A percentile compares a stretch with the other conserved stretches of the same genome.
Evolutionary conservation across 2,113 vertebrate species (phyloP).

Genomic region (Phoxinus phoxinus): DNA sequence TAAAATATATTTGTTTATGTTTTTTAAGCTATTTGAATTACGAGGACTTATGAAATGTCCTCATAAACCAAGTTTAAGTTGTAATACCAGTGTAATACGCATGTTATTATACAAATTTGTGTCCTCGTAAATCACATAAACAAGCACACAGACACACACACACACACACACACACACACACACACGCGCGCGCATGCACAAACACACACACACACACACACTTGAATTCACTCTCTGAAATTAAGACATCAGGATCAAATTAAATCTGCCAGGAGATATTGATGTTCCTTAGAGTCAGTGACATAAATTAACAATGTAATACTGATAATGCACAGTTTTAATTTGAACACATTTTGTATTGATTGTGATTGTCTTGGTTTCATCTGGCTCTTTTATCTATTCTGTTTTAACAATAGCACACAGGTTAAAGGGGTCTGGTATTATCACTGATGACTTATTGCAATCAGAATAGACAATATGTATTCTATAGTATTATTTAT

Average conservation of each 20-base stretch:
- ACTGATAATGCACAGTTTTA: constrained; percentile 2
- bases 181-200: not conserved
- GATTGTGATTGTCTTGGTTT: constrained; percentile 1
- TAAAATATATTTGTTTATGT: too few relatives aligned
- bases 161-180: too few relatives aligned
- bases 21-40: too few relatives aligned
- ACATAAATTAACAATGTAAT: constrained; percentile 16
- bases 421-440: not conserved
- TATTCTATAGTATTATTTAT: constrained; percentile 9
- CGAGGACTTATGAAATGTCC: too few relatives aligned
- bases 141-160: too few relatives aligned
- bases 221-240: constrained; percentile 17
- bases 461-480: not conserved
- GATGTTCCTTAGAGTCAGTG: not conserved
- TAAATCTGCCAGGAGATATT: constrained; percentile 26
- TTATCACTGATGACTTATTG: not conserved
- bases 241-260: constrained; percentile 29
- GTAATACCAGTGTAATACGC: too few relatives aligned
- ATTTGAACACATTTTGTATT: not conserved
- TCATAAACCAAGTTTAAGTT: too few relatives aligned
- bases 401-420: not conserved
- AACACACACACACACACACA: not conserved
- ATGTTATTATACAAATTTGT: too few relatives aligned
- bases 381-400: constrained; percentile 10
- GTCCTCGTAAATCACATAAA: too few relatives aligned